Percentiles rank a stretch among this genome's conserved stretches.
phyloP scores from a whole-genome alignment of 2,113 vertebrate genomes.

The Suncus etruscus region DNA sequence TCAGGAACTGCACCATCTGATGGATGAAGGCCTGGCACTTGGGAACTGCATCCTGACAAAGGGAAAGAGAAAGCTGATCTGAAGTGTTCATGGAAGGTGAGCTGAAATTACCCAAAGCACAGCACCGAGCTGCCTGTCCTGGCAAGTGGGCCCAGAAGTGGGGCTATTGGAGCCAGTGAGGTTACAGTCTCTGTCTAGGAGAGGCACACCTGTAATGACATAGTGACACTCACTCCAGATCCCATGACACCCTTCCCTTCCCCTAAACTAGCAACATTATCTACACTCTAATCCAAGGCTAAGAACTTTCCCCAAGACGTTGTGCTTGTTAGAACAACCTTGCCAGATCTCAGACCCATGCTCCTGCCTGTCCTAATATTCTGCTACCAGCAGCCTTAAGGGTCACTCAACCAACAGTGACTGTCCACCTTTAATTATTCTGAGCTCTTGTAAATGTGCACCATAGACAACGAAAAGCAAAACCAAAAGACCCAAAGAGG shows the following conservation, averaged over 20 bases:
- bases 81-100: background rate
- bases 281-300: background rate
- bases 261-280: background rate
- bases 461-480: background rate
- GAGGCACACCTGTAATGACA: background rate
- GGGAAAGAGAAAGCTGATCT: background rate
- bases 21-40: conserved; percentile 90
- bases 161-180: background rate
- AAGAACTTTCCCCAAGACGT: conserved; percentile 9
- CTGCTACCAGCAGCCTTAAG: background rate
- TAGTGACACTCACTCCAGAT: background rate
- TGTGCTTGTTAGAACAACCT: background rate
- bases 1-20: conserved; percentile 92
- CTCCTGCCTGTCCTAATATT: background rate
- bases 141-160: background rate
- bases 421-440: background rate
- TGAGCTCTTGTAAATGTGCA: background rate
- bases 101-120: background rate
- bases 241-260: background rate
- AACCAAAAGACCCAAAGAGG: background rate
- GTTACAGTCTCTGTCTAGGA: background rate
- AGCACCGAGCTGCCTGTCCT: too few relatives aligned
- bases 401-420: background rate
- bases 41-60: conserved; percentile 89
- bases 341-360: background rate